Evolutionary conservation across 2,113 vertebrate genomes (phyloP).

Genomic region (Agapornis roseicollis): DNA sequence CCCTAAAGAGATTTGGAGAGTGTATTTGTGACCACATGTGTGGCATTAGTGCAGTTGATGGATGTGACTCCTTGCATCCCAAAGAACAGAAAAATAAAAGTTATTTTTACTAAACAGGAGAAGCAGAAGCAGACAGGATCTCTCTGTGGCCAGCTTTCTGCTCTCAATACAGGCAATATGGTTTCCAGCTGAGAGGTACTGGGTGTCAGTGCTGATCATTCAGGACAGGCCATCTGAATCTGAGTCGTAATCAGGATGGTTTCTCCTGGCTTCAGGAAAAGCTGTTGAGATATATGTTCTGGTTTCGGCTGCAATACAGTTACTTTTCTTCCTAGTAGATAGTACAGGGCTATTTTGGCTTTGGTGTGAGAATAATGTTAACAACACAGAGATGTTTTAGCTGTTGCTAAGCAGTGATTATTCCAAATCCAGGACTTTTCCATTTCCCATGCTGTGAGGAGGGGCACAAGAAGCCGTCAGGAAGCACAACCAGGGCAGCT

Average conservation of each 20-base stretch:
- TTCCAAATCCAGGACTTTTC: background rate
- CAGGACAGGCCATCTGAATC: background rate
- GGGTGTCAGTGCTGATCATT: background rate
- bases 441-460: background rate
- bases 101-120: background rate
- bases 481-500: background rate
- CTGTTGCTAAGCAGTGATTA: background rate
- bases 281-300: background rate
- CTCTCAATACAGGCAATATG: background rate
- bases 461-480: background rate
- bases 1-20: background rate
- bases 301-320: background rate
- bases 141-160: background rate
- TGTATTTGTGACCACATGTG: rapidly evolving
- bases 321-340: background rate
- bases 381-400: background rate
- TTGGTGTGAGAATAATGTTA: background rate
- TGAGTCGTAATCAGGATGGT: background rate
- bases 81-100: background rate
- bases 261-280: background rate
- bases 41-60: background rate
- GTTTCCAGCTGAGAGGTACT: background rate
- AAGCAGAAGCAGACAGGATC: background rate
- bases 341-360: background rate
- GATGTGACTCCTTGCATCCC: background rate